Evolutionary conservation across 2,113 vertebrate species (phyloP).

Genomic region (Enhydra lutris): DNA sequence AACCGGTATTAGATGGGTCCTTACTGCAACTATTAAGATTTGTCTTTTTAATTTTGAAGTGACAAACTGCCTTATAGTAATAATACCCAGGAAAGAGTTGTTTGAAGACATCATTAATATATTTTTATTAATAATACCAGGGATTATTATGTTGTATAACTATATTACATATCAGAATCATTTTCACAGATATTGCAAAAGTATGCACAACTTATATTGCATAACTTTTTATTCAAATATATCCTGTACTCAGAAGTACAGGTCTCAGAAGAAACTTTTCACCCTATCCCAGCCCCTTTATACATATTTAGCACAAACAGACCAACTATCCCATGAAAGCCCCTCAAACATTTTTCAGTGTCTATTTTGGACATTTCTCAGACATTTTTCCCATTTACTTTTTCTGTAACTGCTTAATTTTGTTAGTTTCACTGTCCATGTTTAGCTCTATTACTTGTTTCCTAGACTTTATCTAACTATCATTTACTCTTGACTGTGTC

Average conservation of each 20-base stretch:
- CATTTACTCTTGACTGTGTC: background rate
- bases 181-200: background rate
- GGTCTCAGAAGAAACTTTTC: background rate
- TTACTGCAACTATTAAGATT: background rate
- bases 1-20: background rate
- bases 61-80: background rate
- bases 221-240: background rate
- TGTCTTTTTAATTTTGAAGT: background rate
- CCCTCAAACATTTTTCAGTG: background rate
- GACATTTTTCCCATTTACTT: background rate
- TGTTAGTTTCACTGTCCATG: background rate
- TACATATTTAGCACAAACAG: background rate
- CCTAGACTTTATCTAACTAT: background rate
- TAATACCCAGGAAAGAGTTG: background rate
- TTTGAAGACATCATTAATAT: background rate
- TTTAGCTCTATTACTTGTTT: background rate
- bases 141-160: background rate
- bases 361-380: background rate
- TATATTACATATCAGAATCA: background rate
- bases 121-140: background rate
- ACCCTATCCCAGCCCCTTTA: background rate
- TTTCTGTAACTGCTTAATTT: background rate
- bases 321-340: background rate
- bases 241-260: background rate
- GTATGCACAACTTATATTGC: background rate